A percentile compares a stretch with the other conserved stretches of the same genome.
phyloP scores from a whole-genome alignment of 1,140 invertebrate species.

The Trissolcus basalis region DNA sequence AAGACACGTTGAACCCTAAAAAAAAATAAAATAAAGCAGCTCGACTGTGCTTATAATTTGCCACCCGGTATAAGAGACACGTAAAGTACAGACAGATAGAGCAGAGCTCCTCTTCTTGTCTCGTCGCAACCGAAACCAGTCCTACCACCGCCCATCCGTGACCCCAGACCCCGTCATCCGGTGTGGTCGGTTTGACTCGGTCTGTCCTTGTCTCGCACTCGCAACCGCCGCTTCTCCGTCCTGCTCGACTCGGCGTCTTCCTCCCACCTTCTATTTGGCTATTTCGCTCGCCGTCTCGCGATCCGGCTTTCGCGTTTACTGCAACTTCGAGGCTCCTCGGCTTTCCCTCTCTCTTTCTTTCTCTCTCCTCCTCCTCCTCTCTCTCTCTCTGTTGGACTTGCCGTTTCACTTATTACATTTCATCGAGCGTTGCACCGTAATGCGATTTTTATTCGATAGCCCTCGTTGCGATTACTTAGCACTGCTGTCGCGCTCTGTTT shows the following conservation, averaged over 20 bases:
- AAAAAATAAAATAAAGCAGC: not conserved
- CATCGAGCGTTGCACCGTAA: conserved; percentile 56
- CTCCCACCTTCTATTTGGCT: conserved; percentile 3
- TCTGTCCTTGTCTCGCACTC: conserved; percentile 14
- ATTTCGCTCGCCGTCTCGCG: not conserved
- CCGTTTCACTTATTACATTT: conserved; percentile 56
- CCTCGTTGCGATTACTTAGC: conserved; percentile 55
- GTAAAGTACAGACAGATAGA: conserved; percentile 66
- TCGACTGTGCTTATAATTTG: conserved; percentile 21
- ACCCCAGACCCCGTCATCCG: conserved; percentile 71
- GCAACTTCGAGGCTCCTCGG: conserved; percentile 23
- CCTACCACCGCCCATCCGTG: conserved; percentile 72
- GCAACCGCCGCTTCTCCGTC: not conserved
- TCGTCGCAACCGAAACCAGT: conserved; percentile 72
- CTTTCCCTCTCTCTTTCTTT: conserved; percentile 10
- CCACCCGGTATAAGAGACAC: conserved; percentile 66
- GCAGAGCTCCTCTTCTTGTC: conserved; percentile 63
- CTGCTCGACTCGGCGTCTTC: conserved; percentile 11
- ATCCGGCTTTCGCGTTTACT: conserved; percentile 32
- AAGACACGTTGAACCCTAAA: too few species aligned
- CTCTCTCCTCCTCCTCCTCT: conserved; percentile 13
- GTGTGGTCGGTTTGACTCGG: conserved; percentile 55
- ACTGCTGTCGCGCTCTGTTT: conserved; percentile 43
- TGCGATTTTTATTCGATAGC: conserved; percentile 58
- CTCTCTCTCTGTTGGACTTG: conserved; percentile 9